Base-by-base conservation (phyloP, 1,140 invertebrate species). In the Zaprionus inermis region DNA sequence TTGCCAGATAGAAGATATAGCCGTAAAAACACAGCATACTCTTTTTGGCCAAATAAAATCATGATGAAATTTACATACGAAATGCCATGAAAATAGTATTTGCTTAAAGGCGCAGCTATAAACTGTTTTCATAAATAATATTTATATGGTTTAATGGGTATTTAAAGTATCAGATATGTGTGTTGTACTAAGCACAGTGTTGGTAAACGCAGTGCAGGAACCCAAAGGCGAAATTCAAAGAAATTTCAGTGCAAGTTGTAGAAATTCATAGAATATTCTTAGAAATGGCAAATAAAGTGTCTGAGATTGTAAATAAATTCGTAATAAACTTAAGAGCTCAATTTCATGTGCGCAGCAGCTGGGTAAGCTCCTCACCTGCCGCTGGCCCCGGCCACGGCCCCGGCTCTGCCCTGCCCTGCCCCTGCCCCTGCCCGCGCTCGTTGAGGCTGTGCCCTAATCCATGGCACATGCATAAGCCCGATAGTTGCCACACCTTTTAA, bases 401-500 rank as follows among this genome's bases (percentile, higher is more conserved):
- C n/a, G 24, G 3, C 1, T 2, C 7, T 16, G n/a, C n/a, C n/a
- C 38, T 41, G 7, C 7, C 6, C 2, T 9, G 7, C n/a, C n/a
- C 2, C 5, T 14, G 0, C 14, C 7, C 6, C 14, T 7, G n/a
- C n/a, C 3, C 36, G 5, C n/a, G 6, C 38, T 16, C 38, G 38
- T 16, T 54, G 51, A 54, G 18, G 51, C 51, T 22, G 44, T 49
- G 44, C 20, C 44, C 14, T 28, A 54, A 54, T 28, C 24, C 51
- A 44, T 30, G 30, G 44, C 54, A 51, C 71, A 60, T 22, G 18
- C 49, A 67, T 58, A 60, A 68, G 66, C 72, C 32, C 22, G 72
- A 74, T 70, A 74, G 70, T 64, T 76, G 74, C 73, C 81, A 69
- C 59, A 77, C 76, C 83, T 88, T 86, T 86, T 86, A 89, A 86